Percentiles rank a stretch among this genome's conserved stretches.
These are phyloP conservation scores for Zelleria hepariella DNA, from an alignment of 2,888 invertebrate species.

Conservation along the genomic window DNA sequence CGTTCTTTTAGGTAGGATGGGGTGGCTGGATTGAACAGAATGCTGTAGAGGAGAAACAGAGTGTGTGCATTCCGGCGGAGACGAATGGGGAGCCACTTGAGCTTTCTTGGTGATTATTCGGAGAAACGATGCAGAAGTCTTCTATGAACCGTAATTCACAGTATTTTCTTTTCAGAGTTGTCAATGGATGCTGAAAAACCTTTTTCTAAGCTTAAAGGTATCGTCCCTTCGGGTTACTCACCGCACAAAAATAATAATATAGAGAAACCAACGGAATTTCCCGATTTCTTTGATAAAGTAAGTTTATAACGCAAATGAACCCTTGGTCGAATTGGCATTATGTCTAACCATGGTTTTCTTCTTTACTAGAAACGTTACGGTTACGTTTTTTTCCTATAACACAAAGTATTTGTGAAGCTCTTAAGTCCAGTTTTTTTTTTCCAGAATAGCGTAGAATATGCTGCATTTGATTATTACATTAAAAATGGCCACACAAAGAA, in stretches of 20 bases:
- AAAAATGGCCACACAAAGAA: constrained; percentile 35
- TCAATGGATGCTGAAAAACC: constrained; percentile 25
- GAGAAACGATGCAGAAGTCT: too few relatives aligned
- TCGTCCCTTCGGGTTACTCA: constrained; percentile 19
- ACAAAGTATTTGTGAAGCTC: neutral
- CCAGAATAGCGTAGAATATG: constrained; percentile 36
- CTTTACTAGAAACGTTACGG: too few relatives aligned
- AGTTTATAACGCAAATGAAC: too few relatives aligned
- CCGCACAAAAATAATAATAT: constrained; percentile 23
- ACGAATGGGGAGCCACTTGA: too few relatives aligned
- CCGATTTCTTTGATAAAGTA: constrained; percentile 23
- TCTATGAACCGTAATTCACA: too few relatives aligned
- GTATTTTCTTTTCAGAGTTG: constrained; percentile 17
- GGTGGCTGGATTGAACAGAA: too few relatives aligned
- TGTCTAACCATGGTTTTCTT: too few relatives aligned
- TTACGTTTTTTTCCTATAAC: neutral
- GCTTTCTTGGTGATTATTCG: too few relatives aligned
- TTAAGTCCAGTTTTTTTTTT: neutral
- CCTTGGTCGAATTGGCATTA: too few relatives aligned
- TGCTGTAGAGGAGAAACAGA: too few relatives aligned
- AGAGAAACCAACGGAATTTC: constrained; percentile 15
- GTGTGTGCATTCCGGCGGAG: too few relatives aligned
- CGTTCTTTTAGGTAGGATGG: too few relatives aligned
- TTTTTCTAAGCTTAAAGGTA: constrained; percentile 19
- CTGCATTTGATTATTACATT: constrained; percentile 27